A percentile compares a stretch with the other conserved stretches of the same genome.
Evolutionary conservation across 2,888 invertebrate genomes (phyloP).

Genomic region (Coenonympha arcania): DNA sequence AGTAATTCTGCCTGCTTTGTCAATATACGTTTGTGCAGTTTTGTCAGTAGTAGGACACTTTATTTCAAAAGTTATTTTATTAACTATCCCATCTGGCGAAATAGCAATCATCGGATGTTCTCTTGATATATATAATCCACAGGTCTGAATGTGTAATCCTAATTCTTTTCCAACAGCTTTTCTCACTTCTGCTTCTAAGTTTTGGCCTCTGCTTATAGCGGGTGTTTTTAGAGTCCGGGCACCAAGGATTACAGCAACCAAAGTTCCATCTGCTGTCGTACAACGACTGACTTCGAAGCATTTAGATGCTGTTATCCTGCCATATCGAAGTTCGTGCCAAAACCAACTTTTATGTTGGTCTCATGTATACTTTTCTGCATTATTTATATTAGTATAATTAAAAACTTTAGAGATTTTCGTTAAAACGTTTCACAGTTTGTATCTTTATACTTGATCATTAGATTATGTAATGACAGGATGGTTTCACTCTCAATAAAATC

Average conservation of each 20-base stretch:
- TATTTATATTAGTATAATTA: too few relatives aligned
- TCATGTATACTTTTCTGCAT: too few relatives aligned
- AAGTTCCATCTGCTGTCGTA: constrained; percentile 13
- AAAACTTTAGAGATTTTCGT: neutral
- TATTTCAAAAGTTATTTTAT: too few relatives aligned
- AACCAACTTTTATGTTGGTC: too few relatives aligned
- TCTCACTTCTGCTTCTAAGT: too few relatives aligned
- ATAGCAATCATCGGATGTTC: neutral
- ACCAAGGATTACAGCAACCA: neutral
- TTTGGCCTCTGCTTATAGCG: neutral
- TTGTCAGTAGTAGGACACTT: too few relatives aligned
- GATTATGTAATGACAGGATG: neutral
- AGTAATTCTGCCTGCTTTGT: too few relatives aligned
- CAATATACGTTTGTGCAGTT: too few relatives aligned
- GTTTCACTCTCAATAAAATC: too few relatives aligned
- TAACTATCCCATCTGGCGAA: neutral
- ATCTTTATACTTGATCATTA: neutral
- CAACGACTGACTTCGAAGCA: constrained; percentile 13
- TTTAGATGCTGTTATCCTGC: constrained; percentile 16
- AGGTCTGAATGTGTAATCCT: neutral
- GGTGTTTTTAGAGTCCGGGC: neutral
- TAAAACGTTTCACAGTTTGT: neutral
- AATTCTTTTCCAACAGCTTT: too few relatives aligned
- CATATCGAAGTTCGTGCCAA: constrained; percentile 16
- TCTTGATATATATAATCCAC: neutral